Percentiles rank a stretch among this genome's conserved stretches.
Conservation (phyloP, 2,113 vertebrate genomes). For the Romanogobio albipinnatus region DNA sequence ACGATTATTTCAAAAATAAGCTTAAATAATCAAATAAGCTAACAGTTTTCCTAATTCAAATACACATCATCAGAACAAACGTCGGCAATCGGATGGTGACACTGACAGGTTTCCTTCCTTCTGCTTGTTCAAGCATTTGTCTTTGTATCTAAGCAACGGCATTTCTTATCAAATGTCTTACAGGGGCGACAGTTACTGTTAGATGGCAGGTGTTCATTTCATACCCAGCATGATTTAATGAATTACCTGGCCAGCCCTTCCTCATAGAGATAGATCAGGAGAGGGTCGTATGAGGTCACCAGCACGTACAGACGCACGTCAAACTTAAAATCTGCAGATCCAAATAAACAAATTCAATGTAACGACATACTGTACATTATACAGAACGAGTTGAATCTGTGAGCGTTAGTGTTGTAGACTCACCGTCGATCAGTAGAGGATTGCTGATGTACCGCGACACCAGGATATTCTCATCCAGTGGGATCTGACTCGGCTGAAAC, state of each 20-base stretch:
- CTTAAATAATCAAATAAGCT: no score
- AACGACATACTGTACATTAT: background rate
- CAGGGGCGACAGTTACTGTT: background rate
- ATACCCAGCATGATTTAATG: background rate
- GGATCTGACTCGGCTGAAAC: slow-evolving; percentile 89
- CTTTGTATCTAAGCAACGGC: background rate
- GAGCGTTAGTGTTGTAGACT: slow-evolving; percentile 62
- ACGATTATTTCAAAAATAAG: no score
- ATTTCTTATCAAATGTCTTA: background rate
- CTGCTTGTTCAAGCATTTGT: background rate
- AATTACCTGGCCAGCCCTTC: slow-evolving; percentile 93
- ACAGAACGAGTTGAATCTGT: background rate
- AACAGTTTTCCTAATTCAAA: no score
- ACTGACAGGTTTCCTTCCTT: no score
- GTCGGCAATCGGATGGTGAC: no score
- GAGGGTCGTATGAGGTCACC: slow-evolving; percentile 94
- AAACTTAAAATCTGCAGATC: slow-evolving; percentile 90
- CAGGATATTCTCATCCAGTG: slow-evolving; percentile 93
- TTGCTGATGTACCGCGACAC: slow-evolving; percentile 94
- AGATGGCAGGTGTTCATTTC: background rate
- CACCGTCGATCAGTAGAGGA: slow-evolving; percentile 92
- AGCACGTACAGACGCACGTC: slow-evolving; percentile 95
- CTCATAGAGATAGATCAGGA: slow-evolving; percentile 94
- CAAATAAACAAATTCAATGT: slow-evolving; percentile 11
- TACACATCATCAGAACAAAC: background rate